Base-by-base conservation (phyloP, 2,888 invertebrate species). In the Dyspetes luteomarginatus region DNA sequence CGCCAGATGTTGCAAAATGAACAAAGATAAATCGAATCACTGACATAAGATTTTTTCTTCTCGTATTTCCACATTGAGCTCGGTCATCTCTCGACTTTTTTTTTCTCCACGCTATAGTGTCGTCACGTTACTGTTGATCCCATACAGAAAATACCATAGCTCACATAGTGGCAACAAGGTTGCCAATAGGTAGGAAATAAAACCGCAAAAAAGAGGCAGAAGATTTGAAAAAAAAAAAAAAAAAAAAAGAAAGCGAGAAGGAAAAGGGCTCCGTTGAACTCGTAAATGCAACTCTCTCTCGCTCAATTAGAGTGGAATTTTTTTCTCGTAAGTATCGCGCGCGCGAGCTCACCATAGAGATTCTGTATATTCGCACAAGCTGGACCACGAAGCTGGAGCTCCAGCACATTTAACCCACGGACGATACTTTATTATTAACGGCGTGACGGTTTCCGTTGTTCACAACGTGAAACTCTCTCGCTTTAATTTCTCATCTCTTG, bases 251-350 rank as follows among this genome's bases (percentile, higher is more conserved):
- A 50, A 50, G 12, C 24, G 58, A 15, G 50, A 15, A 52, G 15
- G 24, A 45, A 65, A 74, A 73, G 50, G 55, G 41, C 52, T 52
- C 68, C 55, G 58, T 68, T 19, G 26, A 41, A 64, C 45, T 68
- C 64, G 64, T 52, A 24, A 52, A 36, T 64, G 58, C 56, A 77
- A 55, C 52, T 45, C 55, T 56, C 73, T 72, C 45, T 52, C 68
- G 72, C 55, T 84, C 84, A 81, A 83, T 83, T 81, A 84, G 82
- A 81, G 74, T 74, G 77, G 67, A 78, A 67, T 81, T 84, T 81
- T 72, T 81, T 81, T 55, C 43, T 52, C 43, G 22, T 26, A 2
- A 52, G 22, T 58, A 15, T 12, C 24, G 64, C 64, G 48, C 60
- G 72, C 48, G 71, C 75, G 52, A 72, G 68, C 67, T 56, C 67